Evolutionary conservation across 2,888 invertebrate genomes (phyloP).

Genomic region (Habrosyne pyritoides): DNA sequence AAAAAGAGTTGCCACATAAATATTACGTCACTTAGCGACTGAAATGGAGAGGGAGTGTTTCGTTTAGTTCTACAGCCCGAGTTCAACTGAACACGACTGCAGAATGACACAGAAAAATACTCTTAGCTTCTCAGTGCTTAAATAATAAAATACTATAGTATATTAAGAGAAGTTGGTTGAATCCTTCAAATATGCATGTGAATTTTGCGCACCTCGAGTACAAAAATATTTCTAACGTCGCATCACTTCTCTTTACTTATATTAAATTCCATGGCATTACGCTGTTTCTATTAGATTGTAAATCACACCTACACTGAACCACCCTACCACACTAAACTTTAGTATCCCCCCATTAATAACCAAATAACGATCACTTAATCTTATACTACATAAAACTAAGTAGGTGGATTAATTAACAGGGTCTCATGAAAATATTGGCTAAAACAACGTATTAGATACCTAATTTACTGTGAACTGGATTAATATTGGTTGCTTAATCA

Average conservation of each 20-base stretch:
- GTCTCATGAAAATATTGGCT: background rate
- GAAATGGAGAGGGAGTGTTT: no score
- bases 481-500: no score
- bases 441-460: background rate
- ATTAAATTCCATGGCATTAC: constrained; percentile 48
- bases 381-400: background rate
- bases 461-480: no score
- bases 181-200: background rate
- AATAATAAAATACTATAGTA: background rate
- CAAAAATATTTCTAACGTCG: background rate
- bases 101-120: background rate
- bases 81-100: background rate
- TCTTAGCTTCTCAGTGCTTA: background rate
- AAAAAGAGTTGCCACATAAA: no score
- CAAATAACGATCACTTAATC: background rate
- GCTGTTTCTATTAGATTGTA: background rate
- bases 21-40: no score
- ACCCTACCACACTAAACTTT: no score
- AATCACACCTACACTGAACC: background rate
- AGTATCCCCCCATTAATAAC: background rate
- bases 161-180: background rate
- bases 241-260: constrained; percentile 19
- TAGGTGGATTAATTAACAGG: background rate
- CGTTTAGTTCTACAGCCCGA: no score
- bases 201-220: background rate